Evolutionary conservation across 92 coral and sea anemone genomes (phyloP), one percentile per base, ranked within the genome.

Genomic region (Micromussa lordhowensis): DNA sequence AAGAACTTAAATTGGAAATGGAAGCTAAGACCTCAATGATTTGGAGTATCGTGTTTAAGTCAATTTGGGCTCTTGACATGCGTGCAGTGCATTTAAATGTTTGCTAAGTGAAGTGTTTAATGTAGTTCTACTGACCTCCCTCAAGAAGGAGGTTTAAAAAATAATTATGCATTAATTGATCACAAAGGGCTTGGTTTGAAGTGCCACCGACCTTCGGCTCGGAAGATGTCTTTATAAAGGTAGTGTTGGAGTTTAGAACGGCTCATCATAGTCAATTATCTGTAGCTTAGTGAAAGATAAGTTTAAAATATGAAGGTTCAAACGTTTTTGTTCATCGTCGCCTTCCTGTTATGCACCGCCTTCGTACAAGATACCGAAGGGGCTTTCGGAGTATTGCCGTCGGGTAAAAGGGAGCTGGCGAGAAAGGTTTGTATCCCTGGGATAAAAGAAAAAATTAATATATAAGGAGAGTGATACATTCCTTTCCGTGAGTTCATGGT

Each of bases 291-390:
- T 0, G 54, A 38, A 76, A 44, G 48, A 18, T 18, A 2, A 26
- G 3, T 44, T 19, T 12, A 22, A 40, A 40, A 44, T 66, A 75
- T 75, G 82, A 79, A 79, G 69, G 55, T 55, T 28, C 82, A 79
- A 79, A 36, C 82, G 21, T 57, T 55, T 32, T 5, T 54, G 19
- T 7, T 78, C 34, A 55, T 78, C 15, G 38, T 48, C 21, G 63
- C 66, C 40, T 51, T 78, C 24, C 31, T 78, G 68, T 17, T 78
- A 38, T 55, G 55, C 12, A 29, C 36, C 40, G 12, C 82, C 4
- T 55, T 78, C 17, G 40, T 78, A 26, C 68, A 78, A 29, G 66
- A 78, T 13, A 51, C 31, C 66, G 68, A 78, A 13, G 66, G 40
- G 30, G 48, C 51, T 8, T 30, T 28, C 1, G 68, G 82, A 30